Percentiles rank a stretch among this genome's conserved stretches.
phyloP scores from a whole-genome alignment of 2,797 vertebrate species.

The Eleutherodactylus coqui region DNA sequence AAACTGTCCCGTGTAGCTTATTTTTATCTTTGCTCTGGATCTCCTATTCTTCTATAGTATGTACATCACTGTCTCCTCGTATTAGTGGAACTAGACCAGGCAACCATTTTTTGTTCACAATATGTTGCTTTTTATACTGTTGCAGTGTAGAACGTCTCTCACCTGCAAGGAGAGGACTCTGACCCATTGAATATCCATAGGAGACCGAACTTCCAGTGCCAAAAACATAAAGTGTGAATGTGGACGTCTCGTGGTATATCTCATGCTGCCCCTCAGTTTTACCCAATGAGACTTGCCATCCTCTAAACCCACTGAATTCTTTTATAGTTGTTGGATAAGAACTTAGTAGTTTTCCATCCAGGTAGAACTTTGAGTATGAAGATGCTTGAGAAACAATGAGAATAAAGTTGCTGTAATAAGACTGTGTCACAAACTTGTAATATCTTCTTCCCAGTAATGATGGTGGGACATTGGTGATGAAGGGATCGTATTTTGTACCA shows the following conservation, averaged over 20 bases:
- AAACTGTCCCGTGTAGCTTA: too few species aligned
- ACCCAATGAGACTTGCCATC: constrained; percentile 42
- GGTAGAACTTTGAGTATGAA: constrained; percentile 25
- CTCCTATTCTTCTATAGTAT: too few species aligned
- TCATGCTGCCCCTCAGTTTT: too few species aligned
- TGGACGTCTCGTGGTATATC: too few species aligned
- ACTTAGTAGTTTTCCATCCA: constrained; percentile 40
- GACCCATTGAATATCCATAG: too few species aligned
- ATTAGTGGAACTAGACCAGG: neutral
- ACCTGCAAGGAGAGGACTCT: too few species aligned
- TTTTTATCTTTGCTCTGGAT: too few species aligned
- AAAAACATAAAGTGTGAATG: too few species aligned
- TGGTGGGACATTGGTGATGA: constrained; percentile 22
- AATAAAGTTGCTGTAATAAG: too few species aligned
- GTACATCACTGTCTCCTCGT: neutral
- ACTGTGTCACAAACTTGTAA: constrained; percentile 53
- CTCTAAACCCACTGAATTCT: neutral
- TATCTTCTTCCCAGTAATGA: neutral
- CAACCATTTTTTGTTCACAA: neutral
- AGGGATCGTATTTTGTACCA: constrained; percentile 39
- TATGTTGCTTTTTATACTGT: neutral
- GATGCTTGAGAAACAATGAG: too few species aligned
- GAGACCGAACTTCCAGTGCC: too few species aligned
- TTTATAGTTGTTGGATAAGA: neutral
- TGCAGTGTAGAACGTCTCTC: neutral